Base-by-base conservation (phyloP, 2,888 invertebrate species). In the Archaeoteleia sp. region DNA sequence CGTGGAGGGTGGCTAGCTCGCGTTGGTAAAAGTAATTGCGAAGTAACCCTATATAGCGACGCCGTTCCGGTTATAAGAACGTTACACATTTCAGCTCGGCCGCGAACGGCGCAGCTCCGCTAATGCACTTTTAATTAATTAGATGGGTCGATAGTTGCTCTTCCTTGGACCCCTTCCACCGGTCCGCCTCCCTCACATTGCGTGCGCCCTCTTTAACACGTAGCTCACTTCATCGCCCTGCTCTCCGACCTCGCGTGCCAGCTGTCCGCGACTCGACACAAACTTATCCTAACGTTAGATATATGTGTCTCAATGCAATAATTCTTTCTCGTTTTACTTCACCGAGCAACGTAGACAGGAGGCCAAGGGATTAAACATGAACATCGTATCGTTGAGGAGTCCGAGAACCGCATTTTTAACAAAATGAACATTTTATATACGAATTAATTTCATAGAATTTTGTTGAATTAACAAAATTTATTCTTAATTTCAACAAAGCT, bases 81-180 rank as follows among this genome's bases (percentile, higher is more conserved):
- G 73, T 76, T 60, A 67, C 66, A 57, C 51, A 51, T 55, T 42
- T 48, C 37, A 10, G 10, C 13, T 34, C 34, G 34, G 7, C 12
- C 34, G 34, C 34, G 34, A 51, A 51, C 67, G 71, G n/a, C n/a
- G n/a, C n/a, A 66, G 71, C 74, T 73, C 63, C 72, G 81, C 82
- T 84, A 85, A 85, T 85, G 84, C 85, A 85, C 82, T 85, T 83
- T 85, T 85, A 85, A 85, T 85, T 85, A 85, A 85, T 85, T 85
- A 85, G 84, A 85, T 83, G 83, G 82, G 78, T 78, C 79, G 79
- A 82, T 81, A 78, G 81, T 63, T 71, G 70, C 78, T 74, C 74
- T 73, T 74, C 71, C 74, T 58, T 55, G 42, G 8, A 20, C 65
- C 51, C 62, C 51, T 25, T 58, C 39, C 57, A 53, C 37, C 43